phyloP scores from a whole-genome alignment of 30 jellyfish, hydroid and myxozoan genomes.

The Phacellophora camtschatica region DNA sequence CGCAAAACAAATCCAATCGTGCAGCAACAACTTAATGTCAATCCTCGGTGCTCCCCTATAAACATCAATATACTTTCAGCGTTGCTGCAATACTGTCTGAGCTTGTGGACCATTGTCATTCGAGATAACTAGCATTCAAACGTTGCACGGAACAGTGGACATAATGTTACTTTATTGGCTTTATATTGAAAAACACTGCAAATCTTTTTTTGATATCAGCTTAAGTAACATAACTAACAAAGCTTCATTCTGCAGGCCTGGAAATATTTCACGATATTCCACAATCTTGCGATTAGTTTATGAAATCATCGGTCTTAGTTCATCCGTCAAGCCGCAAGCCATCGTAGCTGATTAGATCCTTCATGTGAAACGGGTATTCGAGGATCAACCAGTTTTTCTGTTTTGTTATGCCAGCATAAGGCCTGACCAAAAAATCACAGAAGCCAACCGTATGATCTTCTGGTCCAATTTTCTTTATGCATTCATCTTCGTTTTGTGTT shows the following conservation, averaged over 20 bases:
- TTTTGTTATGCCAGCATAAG: neutral
- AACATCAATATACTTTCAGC: too few species aligned
- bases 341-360: neutral
- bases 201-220: neutral
- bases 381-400: neutral
- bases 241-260: constrained; percentile 15
- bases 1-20: too few species aligned
- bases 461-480: too few species aligned
- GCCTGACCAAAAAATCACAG: neutral
- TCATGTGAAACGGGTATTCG: neutral
- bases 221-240: constrained; percentile 14
- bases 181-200: neutral
- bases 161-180: neutral
- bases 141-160: too few species aligned
- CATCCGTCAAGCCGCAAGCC: neutral
- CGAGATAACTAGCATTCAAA: too few species aligned
- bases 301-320: neutral
- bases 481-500: too few species aligned
- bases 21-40: too few species aligned
- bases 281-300: constrained; percentile 11
- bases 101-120: too few species aligned
- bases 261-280: constrained; percentile 22
- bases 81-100: too few species aligned
- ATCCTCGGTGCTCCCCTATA: too few species aligned
- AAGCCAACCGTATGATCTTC: too few species aligned